Percentiles rank a stretch among this genome's conserved stretches.
These are phyloP conservation scores for Iguana delicatissima DNA, from an alignment of 2,797 vertebrate species.

Conservation along the genomic window DNA sequence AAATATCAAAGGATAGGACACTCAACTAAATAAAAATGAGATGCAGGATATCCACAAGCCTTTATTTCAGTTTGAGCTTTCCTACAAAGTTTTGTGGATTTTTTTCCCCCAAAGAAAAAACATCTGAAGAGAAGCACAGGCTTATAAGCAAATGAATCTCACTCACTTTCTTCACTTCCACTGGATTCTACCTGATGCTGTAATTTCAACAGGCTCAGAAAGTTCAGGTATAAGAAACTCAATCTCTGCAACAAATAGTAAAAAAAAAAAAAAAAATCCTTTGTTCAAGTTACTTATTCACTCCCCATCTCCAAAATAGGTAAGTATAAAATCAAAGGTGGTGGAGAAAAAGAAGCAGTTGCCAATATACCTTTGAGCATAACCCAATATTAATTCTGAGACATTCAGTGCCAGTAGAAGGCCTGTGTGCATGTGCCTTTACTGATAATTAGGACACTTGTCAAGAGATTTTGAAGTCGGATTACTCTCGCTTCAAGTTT, in stretches of 20 bases:
- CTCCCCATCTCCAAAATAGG: neutral
- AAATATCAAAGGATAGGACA: neutral
- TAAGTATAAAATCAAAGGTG: slow-evolving; percentile 38
- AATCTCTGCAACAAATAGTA: slow-evolving; percentile 21
- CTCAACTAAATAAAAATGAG: slow-evolving; percentile 16
- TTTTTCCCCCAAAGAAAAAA: slow-evolving; percentile 41
- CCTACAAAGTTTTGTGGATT: slow-evolving; percentile 23
- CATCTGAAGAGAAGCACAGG: slow-evolving; percentile 26
- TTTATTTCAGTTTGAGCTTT: slow-evolving; percentile 73
- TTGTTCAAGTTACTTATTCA: neutral
- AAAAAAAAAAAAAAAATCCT: slow-evolving; percentile 31
- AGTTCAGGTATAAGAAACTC: slow-evolving; percentile 28
- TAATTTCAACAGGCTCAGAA: slow-evolving; percentile 35
- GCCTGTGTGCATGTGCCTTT: slow-evolving; percentile 37
- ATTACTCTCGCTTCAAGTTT: slow-evolving; percentile 22
- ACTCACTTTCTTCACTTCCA: neutral
- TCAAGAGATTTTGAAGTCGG: neutral
- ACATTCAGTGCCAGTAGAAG: slow-evolving; percentile 19
- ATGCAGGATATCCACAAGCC: slow-evolving; percentile 51
- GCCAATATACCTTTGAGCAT: slow-evolving; percentile 59
- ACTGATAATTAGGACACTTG: slow-evolving; percentile 12
- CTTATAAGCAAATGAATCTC: slow-evolving; percentile 24
- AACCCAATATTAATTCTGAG: slow-evolving; percentile 61
- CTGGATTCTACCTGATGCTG: slow-evolving; percentile 11
- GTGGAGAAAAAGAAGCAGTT: slow-evolving; percentile 18